Conservation (phyloP, 2,888 invertebrate genomes). For the Hypomecis atomaria region DNA sequence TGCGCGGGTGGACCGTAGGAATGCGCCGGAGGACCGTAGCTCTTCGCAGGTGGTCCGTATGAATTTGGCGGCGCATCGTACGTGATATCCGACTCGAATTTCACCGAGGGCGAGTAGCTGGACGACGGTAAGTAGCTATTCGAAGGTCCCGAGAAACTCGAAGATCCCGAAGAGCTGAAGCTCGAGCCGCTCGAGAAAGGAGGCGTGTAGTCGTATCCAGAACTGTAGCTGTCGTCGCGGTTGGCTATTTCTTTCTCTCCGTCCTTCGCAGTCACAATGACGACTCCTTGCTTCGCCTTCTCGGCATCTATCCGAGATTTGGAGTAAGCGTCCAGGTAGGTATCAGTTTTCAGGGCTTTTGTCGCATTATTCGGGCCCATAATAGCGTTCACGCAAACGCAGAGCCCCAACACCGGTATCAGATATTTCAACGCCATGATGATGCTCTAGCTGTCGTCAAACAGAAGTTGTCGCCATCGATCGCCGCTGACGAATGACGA, state of each 20-base stretch:
- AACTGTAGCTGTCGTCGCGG: conserved; percentile 74
- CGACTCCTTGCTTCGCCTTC: conserved; percentile 74
- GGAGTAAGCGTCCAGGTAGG: conserved; percentile 87
- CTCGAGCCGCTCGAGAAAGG: conserved; percentile 62
- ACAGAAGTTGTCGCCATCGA: conserved; percentile 79
- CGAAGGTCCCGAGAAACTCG: conserved; percentile 46
- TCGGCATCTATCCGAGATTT: conserved; percentile 82
- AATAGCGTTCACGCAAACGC: conserved; percentile 68
- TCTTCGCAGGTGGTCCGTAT: conserved; percentile 68
- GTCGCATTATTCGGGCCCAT: conserved; percentile 71
- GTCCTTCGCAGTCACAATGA: conserved; percentile 77
- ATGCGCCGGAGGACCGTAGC: conserved; percentile 66
- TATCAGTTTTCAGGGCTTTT: conserved; percentile 78
- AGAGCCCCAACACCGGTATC: conserved; percentile 58
- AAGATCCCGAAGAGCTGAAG: conserved; percentile 65
- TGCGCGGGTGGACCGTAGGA: conserved; percentile 63
- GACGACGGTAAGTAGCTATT: conserved; percentile 63
- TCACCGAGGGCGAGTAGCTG: conserved; percentile 64
- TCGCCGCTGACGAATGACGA: conserved; percentile 79
- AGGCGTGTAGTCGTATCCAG: conserved; percentile 75
- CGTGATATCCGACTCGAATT: conserved; percentile 67
- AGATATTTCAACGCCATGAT: conserved; percentile 64
- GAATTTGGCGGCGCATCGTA: conserved; percentile 64
- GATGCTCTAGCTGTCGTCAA: conserved; percentile 61
- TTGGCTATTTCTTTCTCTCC: conserved; percentile 79